A percentile compares a stretch with the other conserved stretches of the same genome.
These are phyloP conservation scores for Iselma pallidipennis DNA, from an alignment of 2,888 invertebrate species.

Conservation along the genomic window DNA sequence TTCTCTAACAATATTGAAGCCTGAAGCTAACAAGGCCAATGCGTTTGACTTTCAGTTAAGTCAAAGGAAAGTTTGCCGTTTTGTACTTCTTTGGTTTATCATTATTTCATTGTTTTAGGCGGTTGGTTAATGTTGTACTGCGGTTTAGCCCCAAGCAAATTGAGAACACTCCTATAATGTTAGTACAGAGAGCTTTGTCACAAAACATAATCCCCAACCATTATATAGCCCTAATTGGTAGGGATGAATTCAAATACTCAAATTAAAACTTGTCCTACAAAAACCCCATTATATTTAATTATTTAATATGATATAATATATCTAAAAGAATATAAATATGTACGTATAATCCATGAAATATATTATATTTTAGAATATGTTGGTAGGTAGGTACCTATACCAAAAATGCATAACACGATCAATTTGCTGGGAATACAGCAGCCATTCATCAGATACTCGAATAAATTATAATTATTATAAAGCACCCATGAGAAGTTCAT, in stretches of 20 bases:
- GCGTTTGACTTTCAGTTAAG: conserved; percentile 41
- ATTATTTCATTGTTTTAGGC: conserved; percentile 49
- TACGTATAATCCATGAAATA: too few relatives aligned
- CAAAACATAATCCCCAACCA: conserved; percentile 45
- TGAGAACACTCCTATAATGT: conserved; percentile 23
- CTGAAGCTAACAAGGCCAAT: conserved; percentile 37
- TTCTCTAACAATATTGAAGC: conserved; percentile 30
- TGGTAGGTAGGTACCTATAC: too few relatives aligned
- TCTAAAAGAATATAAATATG: too few relatives aligned
- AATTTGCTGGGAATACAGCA: neutral
- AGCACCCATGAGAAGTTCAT: conserved; percentile 23
- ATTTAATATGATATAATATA: too few relatives aligned
- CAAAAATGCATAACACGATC: neutral
- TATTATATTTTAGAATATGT: too few relatives aligned
- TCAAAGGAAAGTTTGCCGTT: conserved; percentile 43
- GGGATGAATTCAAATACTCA: neutral
- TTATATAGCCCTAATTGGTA: conserved; percentile 52
- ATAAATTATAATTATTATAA: conserved; percentile 23
- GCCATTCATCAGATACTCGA: neutral
- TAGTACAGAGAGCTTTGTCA: conserved; percentile 28
- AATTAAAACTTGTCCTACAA: neutral
- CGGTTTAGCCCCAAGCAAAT: conserved; percentile 37
- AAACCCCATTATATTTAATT: neutral
- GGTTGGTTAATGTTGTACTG: conserved; percentile 38
- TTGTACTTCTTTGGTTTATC: conserved; percentile 50